A percentile compares a stretch with the other conserved stretches of the same genome.
phyloP scores from a whole-genome alignment of 2,113 vertebrate species.

The Protobothrops flavoviridis region DNA sequence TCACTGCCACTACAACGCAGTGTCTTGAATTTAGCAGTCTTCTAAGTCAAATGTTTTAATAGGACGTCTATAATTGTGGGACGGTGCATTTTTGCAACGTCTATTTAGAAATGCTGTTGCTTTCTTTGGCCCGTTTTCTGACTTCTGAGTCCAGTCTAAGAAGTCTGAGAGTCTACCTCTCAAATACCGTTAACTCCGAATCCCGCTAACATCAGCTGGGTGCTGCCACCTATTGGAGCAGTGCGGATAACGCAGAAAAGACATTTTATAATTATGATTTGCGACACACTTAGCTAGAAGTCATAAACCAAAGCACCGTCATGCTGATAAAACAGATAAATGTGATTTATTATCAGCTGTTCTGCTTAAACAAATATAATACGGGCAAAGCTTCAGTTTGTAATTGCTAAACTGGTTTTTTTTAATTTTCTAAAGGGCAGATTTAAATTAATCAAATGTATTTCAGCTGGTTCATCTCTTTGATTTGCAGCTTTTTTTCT shows the following conservation, averaged over 20 bases:
- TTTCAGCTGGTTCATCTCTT: neutral
- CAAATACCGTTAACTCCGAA: neutral
- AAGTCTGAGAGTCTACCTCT: neutral
- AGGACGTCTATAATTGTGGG: neutral
- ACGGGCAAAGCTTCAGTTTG: neutral
- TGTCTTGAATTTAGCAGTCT: neutral
- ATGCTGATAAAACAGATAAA: neutral
- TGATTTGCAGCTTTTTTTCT: neutral
- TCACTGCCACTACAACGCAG: neutral
- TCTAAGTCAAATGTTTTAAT: neutral
- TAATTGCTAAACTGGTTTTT: too few species aligned
- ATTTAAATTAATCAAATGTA: neutral
- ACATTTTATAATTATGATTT: neutral
- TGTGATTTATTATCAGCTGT: neutral
- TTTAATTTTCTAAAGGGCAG: neutral
- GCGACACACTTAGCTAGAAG: neutral
- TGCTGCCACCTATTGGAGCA: neutral
- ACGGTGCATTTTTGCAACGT: neutral
- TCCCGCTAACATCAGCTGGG: neutral
- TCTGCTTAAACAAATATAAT: neutral
- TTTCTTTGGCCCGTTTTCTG: too few species aligned
- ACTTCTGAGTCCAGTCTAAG: neutral
- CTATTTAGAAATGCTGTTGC: neutral
- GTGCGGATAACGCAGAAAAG: neutral
- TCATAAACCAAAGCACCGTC: neutral